These are phyloP conservation scores for Toxotes chatareus DNA, from an alignment of 2,113 vertebrate genomes.

Conservation along the genomic window DNA sequence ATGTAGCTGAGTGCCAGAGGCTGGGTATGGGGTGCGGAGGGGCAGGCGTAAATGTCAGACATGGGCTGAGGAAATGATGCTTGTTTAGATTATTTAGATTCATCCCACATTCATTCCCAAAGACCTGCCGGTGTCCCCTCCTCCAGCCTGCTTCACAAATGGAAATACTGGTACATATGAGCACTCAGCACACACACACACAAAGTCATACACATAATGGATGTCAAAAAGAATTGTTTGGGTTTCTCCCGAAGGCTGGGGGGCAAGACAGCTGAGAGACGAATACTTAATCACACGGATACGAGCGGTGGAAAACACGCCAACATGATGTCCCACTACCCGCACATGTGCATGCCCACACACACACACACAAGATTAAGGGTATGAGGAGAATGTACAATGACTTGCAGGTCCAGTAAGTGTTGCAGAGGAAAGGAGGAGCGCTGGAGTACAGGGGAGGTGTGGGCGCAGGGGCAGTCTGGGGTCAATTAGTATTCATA, in stretches of 20 bases:
- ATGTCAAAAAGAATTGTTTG: conserved; percentile 72
- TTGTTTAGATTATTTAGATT: conserved; percentile 67
- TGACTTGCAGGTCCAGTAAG: conserved; percentile 42
- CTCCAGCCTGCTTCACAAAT: conserved; percentile 59
- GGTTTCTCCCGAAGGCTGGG: conserved; percentile 50
- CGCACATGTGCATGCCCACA: conserved; percentile 3
- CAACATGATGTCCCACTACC: conserved; percentile 4
- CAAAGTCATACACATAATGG: conserved; percentile 41
- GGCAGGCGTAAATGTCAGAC: conserved; percentile 49
- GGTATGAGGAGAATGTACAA: conserved; percentile 18
- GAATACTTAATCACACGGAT: conserved; percentile 69
- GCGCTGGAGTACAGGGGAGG: conserved; percentile 24
- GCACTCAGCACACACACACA: neutral
- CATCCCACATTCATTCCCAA: conserved; percentile 46
- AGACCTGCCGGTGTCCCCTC: conserved; percentile 20
- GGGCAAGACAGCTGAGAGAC: conserved; percentile 45
- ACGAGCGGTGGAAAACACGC: conserved; percentile 25
- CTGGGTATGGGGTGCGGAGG: conserved; percentile 4
- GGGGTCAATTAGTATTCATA: conserved; percentile 84
- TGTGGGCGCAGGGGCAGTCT: conserved; percentile 57
- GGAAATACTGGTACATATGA: conserved; percentile 25
- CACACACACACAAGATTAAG: conserved; percentile 6
- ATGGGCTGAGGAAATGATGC: conserved; percentile 36
- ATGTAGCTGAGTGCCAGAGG: conserved; percentile 5
- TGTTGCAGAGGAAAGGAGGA: conserved; percentile 35